Conservation (phyloP, 2,113 vertebrate genomes). For the Megalops atlanticus region DNA sequence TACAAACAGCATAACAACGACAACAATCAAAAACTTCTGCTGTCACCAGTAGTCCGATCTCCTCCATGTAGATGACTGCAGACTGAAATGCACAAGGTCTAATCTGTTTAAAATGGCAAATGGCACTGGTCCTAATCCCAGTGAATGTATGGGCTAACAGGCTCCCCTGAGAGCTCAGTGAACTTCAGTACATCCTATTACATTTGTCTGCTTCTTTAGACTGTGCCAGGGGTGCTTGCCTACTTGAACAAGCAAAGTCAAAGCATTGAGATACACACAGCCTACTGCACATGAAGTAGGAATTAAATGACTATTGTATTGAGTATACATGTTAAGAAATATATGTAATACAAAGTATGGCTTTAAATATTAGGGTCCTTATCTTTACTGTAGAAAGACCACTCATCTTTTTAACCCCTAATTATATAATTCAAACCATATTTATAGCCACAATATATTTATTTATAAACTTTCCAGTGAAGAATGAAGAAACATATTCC, state of each 20-base stretch:
- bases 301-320: background rate
- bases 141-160: too few relatives aligned
- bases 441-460: too few relatives aligned
- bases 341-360: background rate
- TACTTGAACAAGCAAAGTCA: background rate
- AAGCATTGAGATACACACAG: background rate
- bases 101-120: constrained; percentile 77
- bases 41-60: constrained; percentile 64
- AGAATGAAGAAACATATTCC: too few relatives aligned
- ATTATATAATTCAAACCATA: background rate
- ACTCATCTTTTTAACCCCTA: background rate
- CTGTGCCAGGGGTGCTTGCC: constrained; percentile 13
- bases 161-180: constrained; percentile 27
- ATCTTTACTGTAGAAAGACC: background rate
- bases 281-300: background rate
- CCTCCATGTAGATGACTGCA: constrained; percentile 63
- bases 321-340: background rate
- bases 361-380: background rate
- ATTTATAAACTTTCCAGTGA: background rate
- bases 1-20: too few relatives aligned
- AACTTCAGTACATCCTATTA: constrained; percentile 44
- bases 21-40: constrained; percentile 26
- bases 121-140: constrained; percentile 67
- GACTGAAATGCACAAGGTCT: constrained; percentile 63
- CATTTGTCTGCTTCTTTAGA: constrained; percentile 22